Base-by-base conservation (phyloP, 2,113 vertebrate species). In the Apeltes quadracus region DNA sequence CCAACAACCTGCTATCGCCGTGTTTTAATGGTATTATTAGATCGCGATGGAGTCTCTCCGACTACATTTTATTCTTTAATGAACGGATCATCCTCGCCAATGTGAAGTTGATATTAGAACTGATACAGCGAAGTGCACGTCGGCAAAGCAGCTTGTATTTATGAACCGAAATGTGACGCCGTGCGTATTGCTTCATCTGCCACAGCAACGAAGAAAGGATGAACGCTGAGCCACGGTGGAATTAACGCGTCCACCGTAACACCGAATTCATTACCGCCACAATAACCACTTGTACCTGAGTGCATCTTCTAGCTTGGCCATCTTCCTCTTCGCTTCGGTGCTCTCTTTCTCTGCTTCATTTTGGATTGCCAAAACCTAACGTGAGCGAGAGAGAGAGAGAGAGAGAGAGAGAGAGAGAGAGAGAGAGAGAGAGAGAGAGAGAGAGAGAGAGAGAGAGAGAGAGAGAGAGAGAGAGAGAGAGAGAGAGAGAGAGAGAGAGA, bases 241-340 rank as follows among this genome's bases (percentile, higher is more conserved):
- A n/a, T n/a, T n/a, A n/a, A n/a, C n/a, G n/a, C n/a, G n/a, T n/a
- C n/a, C n/a, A n/a, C n/a, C n/a, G n/a, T n/a, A n/a, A n/a, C n/a
- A n/a, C n/a, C n/a, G n/a, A n/a, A n/a, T n/a, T n/a, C n/a, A n/a
- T n/a, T n/a, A n/a, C n/a, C n/a, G n/a, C n/a, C n/a, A n/a, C n/a
- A n/a, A n/a, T n/a, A n/a, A n/a, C n/a, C n/a, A 64, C 18, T 51
- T 23, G 56, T 89, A 94, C 94, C 92, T 94, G 82, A 94, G 83
- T 36, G 83, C 59, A 38, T 93, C 93, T 67, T 93, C 92, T 12
- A 94, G 87, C 70, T 83, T 91, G 61, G 69, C 69, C 4, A 86
- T 89, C 82, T 87, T 93, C 86, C 83, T 93, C 64, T 77, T 92
- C 55, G 90, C 77, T 27, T 93, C 90, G 4, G 62, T 59, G 51